Base-by-base conservation (phyloP, 2,113 vertebrate species). In the Malurus elegans region DNA sequence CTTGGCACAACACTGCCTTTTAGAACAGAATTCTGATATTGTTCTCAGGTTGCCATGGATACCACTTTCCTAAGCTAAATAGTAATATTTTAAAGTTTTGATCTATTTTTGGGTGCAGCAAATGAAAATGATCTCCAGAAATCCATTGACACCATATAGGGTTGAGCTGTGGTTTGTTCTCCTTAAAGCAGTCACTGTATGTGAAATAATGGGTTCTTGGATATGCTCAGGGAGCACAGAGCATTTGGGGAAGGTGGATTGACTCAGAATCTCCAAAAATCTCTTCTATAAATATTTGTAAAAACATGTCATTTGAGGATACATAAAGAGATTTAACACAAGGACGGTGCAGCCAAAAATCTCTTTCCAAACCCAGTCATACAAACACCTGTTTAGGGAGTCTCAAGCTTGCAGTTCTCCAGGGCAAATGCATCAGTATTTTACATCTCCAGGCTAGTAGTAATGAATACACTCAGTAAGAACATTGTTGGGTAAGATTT, bases 381-480 rank as follows among this genome's bases (percentile, higher is more conserved):
- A 75, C 51, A 88, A 96, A 76, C 82, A 73, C 71, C 78, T 95
- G 54, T 79, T 74, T 40, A 26, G 86, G 42, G 90, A 95, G 53
- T 85, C 91, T 56, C 64, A 47, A 28, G 51, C 74, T 66, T 76
- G 70, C 69, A 81, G n/a, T 86, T 96, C 91, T 95, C 90, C 75
- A 75, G 91, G 92, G 83, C 88, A 94, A 88, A 71, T 31, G 62
- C 83, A 69, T 91, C 96, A 66, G 65, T 96, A 89, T 94, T 90
- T 93, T 96, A 75, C 79, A 83, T 83, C 86, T 95, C 66, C 67
- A 53, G 74, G 60, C 86, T 44, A 42, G 56, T 26, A 47, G 56
- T 87, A 42, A 88, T 74, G 88, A 96, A 81, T 57, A 75, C 38
- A n/a, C 42, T 67, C 67, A 18, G 69, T 88, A 93, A 85, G 69